Evolutionary conservation across 2,888 invertebrate genomes (phyloP).

Genomic region (Megamerina dolium): DNA sequence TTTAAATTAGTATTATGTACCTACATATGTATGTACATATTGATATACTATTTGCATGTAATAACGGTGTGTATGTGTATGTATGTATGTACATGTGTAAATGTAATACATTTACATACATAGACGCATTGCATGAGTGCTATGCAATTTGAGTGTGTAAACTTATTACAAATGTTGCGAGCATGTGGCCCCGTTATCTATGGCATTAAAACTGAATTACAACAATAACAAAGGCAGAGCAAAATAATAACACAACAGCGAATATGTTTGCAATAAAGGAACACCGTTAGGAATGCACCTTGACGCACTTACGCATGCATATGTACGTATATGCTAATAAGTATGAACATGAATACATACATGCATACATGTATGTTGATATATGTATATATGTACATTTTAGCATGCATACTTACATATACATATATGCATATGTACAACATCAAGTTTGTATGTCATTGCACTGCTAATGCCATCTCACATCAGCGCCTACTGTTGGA

Average conservation of each 20-base stretch:
- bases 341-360: not conserved
- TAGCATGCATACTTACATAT: too few species aligned
- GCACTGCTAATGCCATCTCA: too few species aligned
- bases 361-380: not conserved
- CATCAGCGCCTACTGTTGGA: too few species aligned
- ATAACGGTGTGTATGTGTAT: not conserved
- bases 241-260: not conserved
- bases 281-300: not conserved
- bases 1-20: not conserved
- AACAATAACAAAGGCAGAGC: slow-evolving; percentile 1
- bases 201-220: slow-evolving; percentile 5
- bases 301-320: slow-evolving; percentile 2
- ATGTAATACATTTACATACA: slow-evolving; percentile 4
- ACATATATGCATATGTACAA: too few species aligned
- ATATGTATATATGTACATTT: slow-evolving; percentile 4
- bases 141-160: slow-evolving; percentile 1
- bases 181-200: slow-evolving; percentile 12
- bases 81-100: slow-evolving; percentile 1
- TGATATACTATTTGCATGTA: too few species aligned
- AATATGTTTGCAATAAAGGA: slow-evolving; percentile 1
- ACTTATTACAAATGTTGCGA: too few species aligned
- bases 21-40: not conserved
- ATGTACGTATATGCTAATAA: slow-evolving; percentile 3
- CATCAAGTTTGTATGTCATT: too few species aligned
- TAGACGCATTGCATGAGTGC: not conserved